Conservation (phyloP, 2,113 vertebrate species). For the Ceyx margarethae region DNA sequence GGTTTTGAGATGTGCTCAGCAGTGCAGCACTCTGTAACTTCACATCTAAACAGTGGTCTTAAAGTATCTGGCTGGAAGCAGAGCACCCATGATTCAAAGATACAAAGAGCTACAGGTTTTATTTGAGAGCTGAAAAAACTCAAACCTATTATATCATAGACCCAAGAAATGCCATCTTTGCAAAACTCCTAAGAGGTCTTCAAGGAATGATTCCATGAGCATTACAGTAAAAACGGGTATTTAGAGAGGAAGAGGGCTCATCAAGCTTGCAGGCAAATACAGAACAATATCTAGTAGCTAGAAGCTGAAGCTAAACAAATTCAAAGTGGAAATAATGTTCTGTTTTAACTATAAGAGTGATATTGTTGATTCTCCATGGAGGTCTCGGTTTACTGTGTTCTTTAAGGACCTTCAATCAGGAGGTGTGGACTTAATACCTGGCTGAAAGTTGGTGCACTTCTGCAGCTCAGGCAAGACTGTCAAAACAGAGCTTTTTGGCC, state of each 20-base stretch:
- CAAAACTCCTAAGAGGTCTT: not conserved
- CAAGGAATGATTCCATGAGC: not conserved
- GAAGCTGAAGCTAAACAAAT: not conserved
- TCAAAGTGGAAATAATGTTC: not conserved
- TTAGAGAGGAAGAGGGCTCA: not conserved
- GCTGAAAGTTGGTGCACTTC: too few relatives aligned
- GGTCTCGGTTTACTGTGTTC: not conserved
- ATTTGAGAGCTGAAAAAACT: not conserved
- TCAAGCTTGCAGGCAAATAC: not conserved
- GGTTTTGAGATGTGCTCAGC: not conserved
- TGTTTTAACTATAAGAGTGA: not conserved
- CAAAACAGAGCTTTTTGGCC: too few relatives aligned
- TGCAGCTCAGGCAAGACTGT: too few relatives aligned
- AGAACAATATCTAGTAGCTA: not conserved
- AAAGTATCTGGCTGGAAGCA: not conserved
- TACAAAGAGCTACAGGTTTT: not conserved
- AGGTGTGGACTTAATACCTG: not conserved
- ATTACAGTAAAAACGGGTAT: not conserved
- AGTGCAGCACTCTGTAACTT: not conserved
- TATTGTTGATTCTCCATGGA: not conserved
- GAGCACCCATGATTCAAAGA: not conserved
- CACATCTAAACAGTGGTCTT: not conserved
- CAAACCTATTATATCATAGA: accelerated
- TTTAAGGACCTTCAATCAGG: not conserved
- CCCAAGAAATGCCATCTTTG: not conserved